phyloP scores from a whole-genome alignment of 2,888 invertebrate species.

The Calliopum simillimum region DNA sequence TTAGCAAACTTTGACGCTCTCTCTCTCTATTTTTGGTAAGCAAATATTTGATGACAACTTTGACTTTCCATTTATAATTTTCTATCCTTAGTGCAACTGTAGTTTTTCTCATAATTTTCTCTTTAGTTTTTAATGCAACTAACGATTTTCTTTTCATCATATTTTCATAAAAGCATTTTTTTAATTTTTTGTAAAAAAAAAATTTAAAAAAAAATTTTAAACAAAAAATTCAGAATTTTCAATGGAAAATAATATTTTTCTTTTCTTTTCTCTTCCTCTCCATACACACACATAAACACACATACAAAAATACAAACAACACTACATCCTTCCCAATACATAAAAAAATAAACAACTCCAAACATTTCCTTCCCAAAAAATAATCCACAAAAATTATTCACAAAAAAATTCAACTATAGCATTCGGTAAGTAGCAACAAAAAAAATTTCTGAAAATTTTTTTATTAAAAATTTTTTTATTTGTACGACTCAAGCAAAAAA shows the following conservation, averaged over 20 bases:
- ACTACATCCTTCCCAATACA: no score
- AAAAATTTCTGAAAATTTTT: neutral
- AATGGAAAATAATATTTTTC: constrained; percentile 3
- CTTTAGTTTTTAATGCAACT: neutral
- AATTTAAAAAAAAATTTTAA: neutral
- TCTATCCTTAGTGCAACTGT: no score
- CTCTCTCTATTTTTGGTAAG: no score
- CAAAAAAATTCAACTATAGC: neutral
- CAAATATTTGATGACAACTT: no score
- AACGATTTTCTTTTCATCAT: neutral
- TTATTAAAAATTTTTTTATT: no score
- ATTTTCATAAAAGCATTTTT: neutral
- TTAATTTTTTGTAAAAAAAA: neutral
- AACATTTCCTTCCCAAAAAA: neutral
- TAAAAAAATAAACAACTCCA: no score
- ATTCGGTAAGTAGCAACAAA: constrained; percentile 4
- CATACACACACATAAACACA: no score
- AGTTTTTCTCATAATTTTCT: neutral
- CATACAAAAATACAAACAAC: no score
- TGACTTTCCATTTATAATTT: no score
- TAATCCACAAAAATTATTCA: neutral
- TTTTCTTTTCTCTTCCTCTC: neutral
- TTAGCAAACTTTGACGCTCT: no score
- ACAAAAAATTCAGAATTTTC: neutral
- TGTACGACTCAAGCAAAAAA: no score